These are phyloP conservation scores for Meiosimyza decipiens DNA, from an alignment of 2,888 invertebrate genomes.

Conservation along the genomic window DNA sequence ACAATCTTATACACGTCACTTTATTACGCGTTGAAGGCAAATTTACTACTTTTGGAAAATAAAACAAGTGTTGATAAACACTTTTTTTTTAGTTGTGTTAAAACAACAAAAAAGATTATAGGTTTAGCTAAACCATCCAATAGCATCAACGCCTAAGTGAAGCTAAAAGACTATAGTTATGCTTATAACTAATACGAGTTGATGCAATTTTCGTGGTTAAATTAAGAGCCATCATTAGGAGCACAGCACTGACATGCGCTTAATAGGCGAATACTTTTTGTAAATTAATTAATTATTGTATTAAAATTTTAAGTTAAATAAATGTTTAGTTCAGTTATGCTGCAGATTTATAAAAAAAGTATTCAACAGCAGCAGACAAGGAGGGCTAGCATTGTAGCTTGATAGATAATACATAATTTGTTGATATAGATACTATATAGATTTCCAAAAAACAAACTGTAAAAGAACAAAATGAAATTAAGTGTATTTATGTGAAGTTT, in stretches of 20 bases:
- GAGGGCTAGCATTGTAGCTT: conserved; percentile 2
- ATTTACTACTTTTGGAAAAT: too few species aligned
- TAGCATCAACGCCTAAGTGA: too few species aligned
- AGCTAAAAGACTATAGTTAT: too few species aligned
- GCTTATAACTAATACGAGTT: not conserved
- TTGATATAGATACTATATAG: conserved; percentile 15
- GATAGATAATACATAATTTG: conserved; percentile 3
- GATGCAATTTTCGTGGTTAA: too few species aligned
- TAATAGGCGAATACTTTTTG: conserved; percentile 17
- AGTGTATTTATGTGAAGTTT: conserved; percentile 68
- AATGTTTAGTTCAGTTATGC: not conserved
- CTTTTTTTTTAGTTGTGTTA: too few species aligned
- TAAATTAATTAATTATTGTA: conserved; percentile 1
- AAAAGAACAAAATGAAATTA: conserved; percentile 56
- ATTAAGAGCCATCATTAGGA: not conserved
- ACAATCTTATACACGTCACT: too few species aligned
- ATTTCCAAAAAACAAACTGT: conserved; percentile 61
- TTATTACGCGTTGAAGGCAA: too few species aligned
- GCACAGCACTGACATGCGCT: conserved; percentile 26
- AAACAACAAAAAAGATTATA: too few species aligned
- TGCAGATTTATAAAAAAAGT: too few species aligned
- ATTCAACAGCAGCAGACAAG: too few species aligned
- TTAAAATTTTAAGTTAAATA: not conserved
- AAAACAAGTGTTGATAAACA: too few species aligned
- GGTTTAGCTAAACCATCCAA: too few species aligned